Base-by-base conservation (phyloP, 2,113 vertebrate genomes). In the Sinocyclocheilus grahami region DNA sequence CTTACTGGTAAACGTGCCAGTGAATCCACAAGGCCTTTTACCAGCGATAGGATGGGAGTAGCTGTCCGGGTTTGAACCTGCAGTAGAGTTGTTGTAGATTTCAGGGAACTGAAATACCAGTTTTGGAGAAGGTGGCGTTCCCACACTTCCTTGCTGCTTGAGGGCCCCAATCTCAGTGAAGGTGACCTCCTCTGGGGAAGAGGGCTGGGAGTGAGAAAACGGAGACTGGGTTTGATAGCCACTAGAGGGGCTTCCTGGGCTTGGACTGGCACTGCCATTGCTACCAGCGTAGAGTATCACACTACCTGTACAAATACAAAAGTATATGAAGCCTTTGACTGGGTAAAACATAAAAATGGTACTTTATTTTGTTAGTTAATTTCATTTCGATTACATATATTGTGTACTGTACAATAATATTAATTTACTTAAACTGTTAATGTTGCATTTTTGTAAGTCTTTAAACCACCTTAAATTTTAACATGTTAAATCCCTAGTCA, bases 161-260 rank as follows among this genome's bases (percentile, higher is more conserved):
- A 95, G 85, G 0, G 87, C 82, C 37, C 94, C 93, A 0, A 96
- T 94, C 86, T 96, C 95, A 10, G 95, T 95, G 87, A 95, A 95
- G 89, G 94, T 93, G 83, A 95, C 90, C 82, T 95, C 95, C 85
- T 95, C 95, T 81, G 95, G 95, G 87, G 95, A 96, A 0, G 95
- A 95, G 3, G 95, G 95, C 91, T 96, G 95, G 42, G 95, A 96
- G 84, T 95, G 94, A 58, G 93, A 94, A 22, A 90, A 95, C 2
- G 95, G 95, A 0, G 95, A 96, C 88, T 96, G 95, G 3, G 94
- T 95, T 89, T 95, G 95, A 90, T 96, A 96, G 33, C 95, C 95
- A 4, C 95, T 96, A 76, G 95, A 96, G 3, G 95, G 95, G 90
- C 95, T 96, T 58, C 94, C 94, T 0, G 95, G 94, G 81, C 93